Conservation (phyloP, 2,888 invertebrate species). For the Parthenolecanium corni region DNA sequence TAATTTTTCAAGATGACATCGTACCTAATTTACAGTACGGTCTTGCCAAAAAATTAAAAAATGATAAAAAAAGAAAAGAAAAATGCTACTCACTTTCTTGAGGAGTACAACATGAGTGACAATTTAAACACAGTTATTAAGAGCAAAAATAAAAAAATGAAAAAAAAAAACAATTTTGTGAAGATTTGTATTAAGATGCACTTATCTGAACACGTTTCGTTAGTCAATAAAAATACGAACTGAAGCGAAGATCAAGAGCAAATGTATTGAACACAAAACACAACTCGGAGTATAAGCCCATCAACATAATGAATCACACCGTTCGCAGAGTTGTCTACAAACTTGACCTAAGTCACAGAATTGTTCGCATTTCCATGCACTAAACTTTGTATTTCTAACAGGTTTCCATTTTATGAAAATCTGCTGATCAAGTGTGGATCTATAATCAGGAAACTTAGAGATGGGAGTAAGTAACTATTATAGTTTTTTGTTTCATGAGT, state of each 20-base stretch:
- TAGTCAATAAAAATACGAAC: background rate
- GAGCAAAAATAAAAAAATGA: background rate
- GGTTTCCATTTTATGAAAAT: no score
- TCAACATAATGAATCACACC: conserved; percentile 9
- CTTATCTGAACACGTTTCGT: background rate
- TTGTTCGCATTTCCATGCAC: background rate
- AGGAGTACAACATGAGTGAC: background rate
- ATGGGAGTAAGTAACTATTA: no score
- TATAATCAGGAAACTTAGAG: no score
- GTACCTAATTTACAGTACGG: no score
- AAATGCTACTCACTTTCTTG: no score
- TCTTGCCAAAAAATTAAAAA: no score
- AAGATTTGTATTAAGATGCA: background rate
- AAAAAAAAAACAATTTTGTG: background rate
- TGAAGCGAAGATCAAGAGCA: conserved; percentile 2
- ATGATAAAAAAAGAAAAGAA: no score
- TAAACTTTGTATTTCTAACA: no score
- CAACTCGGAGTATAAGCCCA: conserved; percentile 2
- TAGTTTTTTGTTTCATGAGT: no score
- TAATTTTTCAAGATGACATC: no score
- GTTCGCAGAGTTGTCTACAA: conserved; percentile 1
- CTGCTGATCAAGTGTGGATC: no score
- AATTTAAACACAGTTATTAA: background rate
- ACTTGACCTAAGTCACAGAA: conserved; percentile 13
- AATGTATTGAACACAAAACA: conserved; percentile 2